Conservation (phyloP, 2,888 invertebrate genomes). For the Phyllotreta striolata region DNA sequence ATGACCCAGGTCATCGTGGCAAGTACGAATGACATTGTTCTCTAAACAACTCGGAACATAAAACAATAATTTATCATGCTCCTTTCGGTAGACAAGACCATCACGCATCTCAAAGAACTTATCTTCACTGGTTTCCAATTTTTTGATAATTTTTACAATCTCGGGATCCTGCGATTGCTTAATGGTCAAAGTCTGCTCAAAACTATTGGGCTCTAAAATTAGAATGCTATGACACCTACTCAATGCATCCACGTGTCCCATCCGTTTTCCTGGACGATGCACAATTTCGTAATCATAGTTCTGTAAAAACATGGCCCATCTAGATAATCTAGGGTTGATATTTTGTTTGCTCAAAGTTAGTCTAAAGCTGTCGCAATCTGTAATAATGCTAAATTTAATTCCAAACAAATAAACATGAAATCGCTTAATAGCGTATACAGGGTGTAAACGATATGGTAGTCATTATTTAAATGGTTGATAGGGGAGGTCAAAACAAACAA, state of each 20-base stretch:
- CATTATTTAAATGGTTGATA: no score
- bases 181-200: constrained; percentile 25
- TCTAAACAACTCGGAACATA: constrained; percentile 43
- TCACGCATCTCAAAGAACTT: constrained; percentile 22
- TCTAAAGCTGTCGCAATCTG: constrained; percentile 35
- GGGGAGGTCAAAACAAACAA: no score
- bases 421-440: constrained; percentile 41
- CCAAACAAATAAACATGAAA: constrained; percentile 34
- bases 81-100: constrained; percentile 28
- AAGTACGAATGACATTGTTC: constrained; percentile 42
- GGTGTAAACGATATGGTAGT: no score
- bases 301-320: no score
- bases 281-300: constrained; percentile 30
- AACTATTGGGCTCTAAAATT: constrained; percentile 34
- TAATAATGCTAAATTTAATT: constrained; percentile 33
- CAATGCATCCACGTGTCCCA: constrained; percentile 34
- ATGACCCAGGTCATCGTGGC: constrained; percentile 50
- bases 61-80: constrained; percentile 28
- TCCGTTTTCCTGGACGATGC: constrained; percentile 31
- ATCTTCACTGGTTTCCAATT: constrained; percentile 16
- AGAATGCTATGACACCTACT: constrained; percentile 24
- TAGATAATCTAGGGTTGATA: no score
- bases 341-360: constrained; percentile 29
- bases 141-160: constrained; percentile 23
- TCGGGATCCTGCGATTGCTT: constrained; percentile 19